Base-by-base conservation (phyloP, 2,888 invertebrate genomes). In the Phengaris alcon region DNA sequence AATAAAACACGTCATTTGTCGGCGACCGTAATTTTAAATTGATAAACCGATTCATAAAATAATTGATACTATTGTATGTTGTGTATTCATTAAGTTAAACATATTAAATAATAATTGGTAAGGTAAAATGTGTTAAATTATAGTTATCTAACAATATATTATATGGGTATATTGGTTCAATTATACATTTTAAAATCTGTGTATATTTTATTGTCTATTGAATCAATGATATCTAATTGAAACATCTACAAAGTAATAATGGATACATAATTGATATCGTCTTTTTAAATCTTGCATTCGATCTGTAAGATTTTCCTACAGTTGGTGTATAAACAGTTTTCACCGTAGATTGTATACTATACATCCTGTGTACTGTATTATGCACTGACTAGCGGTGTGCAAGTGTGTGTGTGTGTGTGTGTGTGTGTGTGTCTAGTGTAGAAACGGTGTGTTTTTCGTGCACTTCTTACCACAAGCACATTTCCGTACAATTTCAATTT, bases 381-480 rank as follows among this genome's bases (percentile, higher is more conserved):
- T 52, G 52, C 72, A 72, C 22, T 72, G 73, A 68, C 44, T 64
- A 74, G 74, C 54, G 73, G 5, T 15, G 73, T 73, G 15, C 13
- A n/a, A 22, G 6, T 74, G 44, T 10, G 48, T 69, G 15, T 73
- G 10, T 54, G 15, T 80, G 15, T 73, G 10, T 54, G 15, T 80
- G 6, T 74, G 44, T 10, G 48, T 69, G 15, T 73, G 10, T 54
- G 15, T 80, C 79, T 79, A 91, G 80, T 89, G 89, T 77, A 86
- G 79, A 81, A 90, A 90, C 54, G 90, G 89, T 74, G 82, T 80
- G 74, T 77, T 84, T 57, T 88, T 80, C 8, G 84, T 77, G 78
- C 98, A 98, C 94, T 97, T 97, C 93, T 97, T 97, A 83, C 97
- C 96, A 94, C 99, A 99, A 81, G 98, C 97, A 93, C 99, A 99